Evolutionary conservation across 1,140 invertebrate species (phyloP).

Genomic region (Neodiprion fabricii): DNA sequence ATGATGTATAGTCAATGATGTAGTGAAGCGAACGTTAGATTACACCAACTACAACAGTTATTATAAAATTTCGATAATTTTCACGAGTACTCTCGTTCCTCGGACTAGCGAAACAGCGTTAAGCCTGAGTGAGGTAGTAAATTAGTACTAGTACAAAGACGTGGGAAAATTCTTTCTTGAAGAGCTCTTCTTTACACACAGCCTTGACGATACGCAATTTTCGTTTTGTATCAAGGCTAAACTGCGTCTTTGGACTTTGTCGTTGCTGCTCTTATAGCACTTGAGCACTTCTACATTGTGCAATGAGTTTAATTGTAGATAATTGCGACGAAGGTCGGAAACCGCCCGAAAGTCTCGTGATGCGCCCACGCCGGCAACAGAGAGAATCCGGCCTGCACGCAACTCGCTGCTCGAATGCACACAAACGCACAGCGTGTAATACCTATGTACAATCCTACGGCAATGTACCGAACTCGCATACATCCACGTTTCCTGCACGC

Average conservation of each 20-base stretch:
- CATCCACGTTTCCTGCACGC: slow-evolving; percentile 26
- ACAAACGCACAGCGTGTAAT: no score
- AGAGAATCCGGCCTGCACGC: neutral
- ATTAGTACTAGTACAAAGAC: no score
- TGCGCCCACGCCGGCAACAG: neutral
- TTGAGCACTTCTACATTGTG: slow-evolving; percentile 22
- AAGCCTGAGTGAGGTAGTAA: no score
- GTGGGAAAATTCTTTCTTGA: no score
- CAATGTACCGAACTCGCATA: slow-evolving; percentile 14
- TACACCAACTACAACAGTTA: no score
- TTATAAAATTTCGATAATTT: no score
- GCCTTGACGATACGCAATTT: neutral
- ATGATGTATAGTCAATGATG: no score
- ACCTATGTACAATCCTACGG: no score
- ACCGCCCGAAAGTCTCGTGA: slow-evolving; percentile 37
- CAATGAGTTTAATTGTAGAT: slow-evolving; percentile 53
- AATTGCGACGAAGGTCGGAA: slow-evolving; percentile 58
- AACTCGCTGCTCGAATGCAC: neutral
- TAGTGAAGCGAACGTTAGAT: no score
- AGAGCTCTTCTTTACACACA: neutral
- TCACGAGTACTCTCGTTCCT: no score
- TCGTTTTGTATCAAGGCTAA: neutral
- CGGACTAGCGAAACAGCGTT: no score
- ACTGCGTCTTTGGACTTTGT: neutral
- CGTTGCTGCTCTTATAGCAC: neutral